These are phyloP conservation scores for Drosophila sordidapex DNA, from an alignment of 2,888 invertebrate species.

Conservation along the genomic window DNA sequence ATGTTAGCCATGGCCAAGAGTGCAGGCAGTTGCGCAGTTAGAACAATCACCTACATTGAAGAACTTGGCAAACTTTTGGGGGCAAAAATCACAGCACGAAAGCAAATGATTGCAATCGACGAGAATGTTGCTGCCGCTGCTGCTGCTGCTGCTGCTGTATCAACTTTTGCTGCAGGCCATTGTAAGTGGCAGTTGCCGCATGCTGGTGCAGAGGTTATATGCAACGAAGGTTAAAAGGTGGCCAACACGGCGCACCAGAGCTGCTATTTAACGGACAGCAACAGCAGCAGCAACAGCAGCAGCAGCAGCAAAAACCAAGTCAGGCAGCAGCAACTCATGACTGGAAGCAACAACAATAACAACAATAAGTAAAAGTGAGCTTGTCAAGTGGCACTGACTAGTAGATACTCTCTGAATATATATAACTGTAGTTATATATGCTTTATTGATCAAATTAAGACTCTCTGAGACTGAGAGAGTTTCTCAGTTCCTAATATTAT, in stretches of 20 bases:
- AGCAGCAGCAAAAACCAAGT: slow-evolving; percentile 43
- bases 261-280: slow-evolving; percentile 71
- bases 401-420: not conserved
- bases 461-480: not conserved
- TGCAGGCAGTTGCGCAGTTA: slow-evolving; percentile 42
- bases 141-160: slow-evolving; percentile 2
- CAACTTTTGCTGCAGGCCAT: slow-evolving; percentile 38
- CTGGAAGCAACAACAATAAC: slow-evolving; percentile 63
- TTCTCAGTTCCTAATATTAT: not conserved
- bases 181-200: slow-evolving; percentile 47
- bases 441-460: too few species aligned
- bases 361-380: slow-evolving; percentile 1
- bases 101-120: slow-evolving; percentile 78
- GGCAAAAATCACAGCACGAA: slow-evolving; percentile 79
- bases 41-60: slow-evolving; percentile 76
- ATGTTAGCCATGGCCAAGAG: slow-evolving; percentile 62
- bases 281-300: slow-evolving; percentile 24
- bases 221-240: slow-evolving; percentile 80
- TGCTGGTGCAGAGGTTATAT: slow-evolving; percentile 76
- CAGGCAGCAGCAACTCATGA: slow-evolving; percentile 65
- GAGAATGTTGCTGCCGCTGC: slow-evolving; percentile 49
- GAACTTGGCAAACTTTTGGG: slow-evolving; percentile 62
- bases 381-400: not conserved
- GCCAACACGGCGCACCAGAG: slow-evolving; percentile 67
- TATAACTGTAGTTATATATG: not conserved